A percentile compares a stretch with the other conserved stretches of the same genome.
These are phyloP conservation scores for Porites evermanni DNA, from an alignment of 92 coral and sea anemone genomes.

Conservation along the genomic window DNA sequence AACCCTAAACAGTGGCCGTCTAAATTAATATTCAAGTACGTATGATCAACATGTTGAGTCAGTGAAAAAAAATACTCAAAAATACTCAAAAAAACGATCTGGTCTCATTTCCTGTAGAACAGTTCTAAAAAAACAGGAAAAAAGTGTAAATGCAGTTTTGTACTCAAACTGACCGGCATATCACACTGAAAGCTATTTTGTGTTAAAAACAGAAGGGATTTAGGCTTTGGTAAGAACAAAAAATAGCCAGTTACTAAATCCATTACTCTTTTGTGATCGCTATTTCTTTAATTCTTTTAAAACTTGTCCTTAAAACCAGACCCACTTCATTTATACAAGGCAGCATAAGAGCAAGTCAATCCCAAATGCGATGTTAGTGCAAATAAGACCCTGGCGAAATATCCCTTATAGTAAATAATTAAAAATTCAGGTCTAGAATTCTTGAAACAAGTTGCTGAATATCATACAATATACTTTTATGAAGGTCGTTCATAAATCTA, in stretches of 20 bases:
- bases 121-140: too few species aligned
- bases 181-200: too few species aligned
- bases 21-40: neutral
- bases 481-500: neutral
- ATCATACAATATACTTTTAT: too few species aligned
- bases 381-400: neutral
- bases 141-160: too few species aligned
- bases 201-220: neutral
- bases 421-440: neutral
- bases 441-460: neutral
- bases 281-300: too few species aligned
- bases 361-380: too few species aligned
- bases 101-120: neutral
- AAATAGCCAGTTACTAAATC: too few species aligned
- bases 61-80: neutral
- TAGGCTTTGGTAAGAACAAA: neutral
- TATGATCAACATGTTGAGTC: neutral
- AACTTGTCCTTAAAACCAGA: too few species aligned
- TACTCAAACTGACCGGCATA: too few species aligned
- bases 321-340: too few species aligned
- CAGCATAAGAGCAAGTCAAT: too few species aligned
- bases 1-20: neutral
- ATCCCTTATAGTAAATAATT: constrained; percentile 1
- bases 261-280: too few species aligned
- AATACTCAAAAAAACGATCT: neutral